These are phyloP conservation scores for Tylochromis polylepis DNA, from an alignment of 2,113 vertebrate genomes.

Conservation along the genomic window DNA sequence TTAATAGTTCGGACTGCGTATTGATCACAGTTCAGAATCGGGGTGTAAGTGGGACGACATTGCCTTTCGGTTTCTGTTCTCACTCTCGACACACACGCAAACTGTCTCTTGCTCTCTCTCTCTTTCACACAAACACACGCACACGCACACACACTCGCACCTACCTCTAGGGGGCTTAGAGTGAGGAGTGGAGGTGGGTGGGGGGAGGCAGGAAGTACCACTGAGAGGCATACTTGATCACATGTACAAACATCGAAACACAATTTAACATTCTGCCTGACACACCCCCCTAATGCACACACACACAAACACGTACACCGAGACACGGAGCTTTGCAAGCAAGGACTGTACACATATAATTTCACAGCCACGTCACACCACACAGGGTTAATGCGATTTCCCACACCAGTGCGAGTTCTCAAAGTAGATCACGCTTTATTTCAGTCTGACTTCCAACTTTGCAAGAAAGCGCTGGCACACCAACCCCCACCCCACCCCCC, in stretches of 20 bases:
- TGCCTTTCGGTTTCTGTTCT: constrained; percentile 32
- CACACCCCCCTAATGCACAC: constrained; percentile 73
- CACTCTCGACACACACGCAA: constrained; percentile 4
- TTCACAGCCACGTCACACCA: constrained; percentile 24
- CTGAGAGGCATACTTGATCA: constrained; percentile 71
- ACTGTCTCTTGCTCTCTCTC: background rate
- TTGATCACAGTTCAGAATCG: background rate
- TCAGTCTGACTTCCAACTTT: constrained; percentile 1
- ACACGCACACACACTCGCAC: constrained; percentile 12
- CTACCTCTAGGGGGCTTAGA: constrained; percentile 58
- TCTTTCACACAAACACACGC: background rate
- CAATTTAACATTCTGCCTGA: constrained; percentile 72
- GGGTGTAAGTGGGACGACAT: background rate
- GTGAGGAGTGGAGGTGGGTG: fast-evolving
- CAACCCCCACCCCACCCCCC: background rate
- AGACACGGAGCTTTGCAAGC: constrained; percentile 13
- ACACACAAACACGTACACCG: background rate
- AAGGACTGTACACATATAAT: constrained; percentile 11
- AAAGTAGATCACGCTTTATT: constrained; percentile 47
- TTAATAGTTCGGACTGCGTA: background rate
- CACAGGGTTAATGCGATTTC: constrained; percentile 43
- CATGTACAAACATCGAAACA: constrained; percentile 74
- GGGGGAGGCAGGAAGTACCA: constrained; percentile 60
- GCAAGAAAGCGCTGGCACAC: background rate
- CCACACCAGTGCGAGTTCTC: constrained; percentile 24